Base-by-base conservation (phyloP, 2,113 vertebrate genomes). In the Gymnarchus niloticus region DNA sequence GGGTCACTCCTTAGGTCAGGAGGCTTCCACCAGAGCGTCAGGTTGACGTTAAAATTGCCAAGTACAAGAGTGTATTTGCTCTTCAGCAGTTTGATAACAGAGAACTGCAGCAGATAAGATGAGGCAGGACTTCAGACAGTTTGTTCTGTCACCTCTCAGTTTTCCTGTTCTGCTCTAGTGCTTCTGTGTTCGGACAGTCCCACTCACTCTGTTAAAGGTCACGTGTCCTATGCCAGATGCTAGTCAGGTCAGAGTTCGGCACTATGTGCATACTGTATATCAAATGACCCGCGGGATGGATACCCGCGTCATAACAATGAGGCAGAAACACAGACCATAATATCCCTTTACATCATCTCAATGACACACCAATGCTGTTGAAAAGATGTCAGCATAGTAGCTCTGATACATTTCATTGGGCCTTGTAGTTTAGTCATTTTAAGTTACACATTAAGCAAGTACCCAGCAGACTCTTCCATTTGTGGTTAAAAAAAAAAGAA, bases 241-340 rank as follows among this genome's bases (percentile, higher is more conserved):
- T 92, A 83, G 56, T 85, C 90, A 93, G 93, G 93, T 94, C 93
- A 94, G 89, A 89, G 92, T 89, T 90, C 87, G 90, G 80, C 48
- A 49, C 33, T 77, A 51, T 59, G 81, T n/a, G 25, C 65, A 19
- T 73, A 4, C 33, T 41, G 23, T 46, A 48, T 78, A 78, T 46
- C 41, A n/a, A 78, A 48, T 78, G 9, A 6, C 76, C n/a, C n/a
- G n/a, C n/a, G 44, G 76, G n/a, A 46, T 19, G 46, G 23, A 78
- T 78, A 48, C 3, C 76, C 44, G 19, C 21, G 41, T 41, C 8
- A n/a, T 78, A 78, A 78, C 14, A 77, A 44, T 14, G 33, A 19
- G 21, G 44, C 41, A 21, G 37, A n/a, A 41, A 21, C 44, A 78
- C 6, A 1, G 5, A 78, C 41, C 33, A 28, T 78, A 78, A 19